Percentiles rank a stretch among this genome's conserved stretches.
Evolutionary conservation across 2,888 invertebrate species (phyloP).

Genomic region (Anarsia innoxiella): DNA sequence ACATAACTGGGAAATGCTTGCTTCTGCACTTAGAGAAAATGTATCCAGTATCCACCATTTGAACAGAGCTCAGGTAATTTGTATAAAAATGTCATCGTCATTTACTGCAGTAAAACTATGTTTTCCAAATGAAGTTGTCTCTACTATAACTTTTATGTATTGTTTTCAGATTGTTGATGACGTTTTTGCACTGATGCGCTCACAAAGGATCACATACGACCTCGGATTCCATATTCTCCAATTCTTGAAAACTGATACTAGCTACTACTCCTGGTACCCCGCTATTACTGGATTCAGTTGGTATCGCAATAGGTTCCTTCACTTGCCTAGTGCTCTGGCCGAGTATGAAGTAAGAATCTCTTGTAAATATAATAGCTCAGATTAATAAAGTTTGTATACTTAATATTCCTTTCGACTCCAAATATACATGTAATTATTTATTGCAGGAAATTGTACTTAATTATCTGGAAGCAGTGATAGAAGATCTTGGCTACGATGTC

Average conservation of each 20-base stretch:
- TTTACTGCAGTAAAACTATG: no score
- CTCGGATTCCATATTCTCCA: conserved; percentile 55
- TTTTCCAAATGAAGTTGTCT: no score
- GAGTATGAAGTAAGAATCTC: conserved; percentile 56
- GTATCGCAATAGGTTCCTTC: conserved; percentile 56
- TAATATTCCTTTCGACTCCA: no score
- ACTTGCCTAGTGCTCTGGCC: conserved; percentile 39
- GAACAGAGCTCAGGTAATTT: conserved; percentile 82
- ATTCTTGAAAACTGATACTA: conserved; percentile 56
- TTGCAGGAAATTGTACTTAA: conserved; percentile 38
- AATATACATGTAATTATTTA: background rate
- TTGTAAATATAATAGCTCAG: no score
- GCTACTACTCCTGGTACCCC: conserved; percentile 61
- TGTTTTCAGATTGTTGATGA: conserved; percentile 62
- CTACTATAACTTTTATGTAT: background rate
- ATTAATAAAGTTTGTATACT: no score
- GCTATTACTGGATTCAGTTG: conserved; percentile 58
- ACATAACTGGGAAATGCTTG: conserved; percentile 70
- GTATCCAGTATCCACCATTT: conserved; percentile 70
- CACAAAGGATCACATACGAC: conserved; percentile 37
- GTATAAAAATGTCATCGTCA: no score
- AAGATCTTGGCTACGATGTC: conserved; percentile 45
- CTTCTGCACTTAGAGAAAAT: conserved; percentile 46
- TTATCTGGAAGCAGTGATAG: conserved; percentile 41
- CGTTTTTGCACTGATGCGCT: conserved; percentile 59